Base-by-base conservation (phyloP, 2,113 vertebrate genomes). In the Elephantulus edwardii region DNA sequence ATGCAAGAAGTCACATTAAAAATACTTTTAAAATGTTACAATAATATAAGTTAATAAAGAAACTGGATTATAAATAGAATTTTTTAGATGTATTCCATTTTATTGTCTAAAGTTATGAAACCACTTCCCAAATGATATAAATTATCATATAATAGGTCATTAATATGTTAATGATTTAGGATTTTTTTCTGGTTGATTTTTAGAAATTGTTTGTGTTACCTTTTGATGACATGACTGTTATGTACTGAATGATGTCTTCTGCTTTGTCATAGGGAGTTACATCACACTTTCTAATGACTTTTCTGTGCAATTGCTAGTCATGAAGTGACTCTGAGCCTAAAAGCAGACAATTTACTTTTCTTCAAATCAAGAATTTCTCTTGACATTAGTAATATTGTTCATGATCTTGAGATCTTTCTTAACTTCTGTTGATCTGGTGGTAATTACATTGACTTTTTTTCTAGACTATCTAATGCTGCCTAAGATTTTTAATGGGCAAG, bases 341-440 rank as follows among this genome's bases (percentile, higher is more conserved):
- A 64, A 64, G 56, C 7, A 58, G 56, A 58, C 2, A 28, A 58
- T 58, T 58, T 28, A 22, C 11, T 28, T 10, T 28, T 58, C 24
- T 28, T 60, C 72, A 58, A 77, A 76, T 11, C 70, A 42, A 92
- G 70, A 88, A 33, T 86, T 88, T 86, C 79, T 90, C 93, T 86
- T 83, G 50, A 89, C 88, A 52, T 66, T 19, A 33, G 16, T 64
- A 83, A 68, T 76, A 81, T 48, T 88, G 62, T 74, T 90, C 56
- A 84, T 74, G 86, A 40, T 86, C 50, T 30, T n/a, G 22, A 79
- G 72, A 86, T 48, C 20, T 86, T 62, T 62, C 26, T 60, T 28
- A 86, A n/a, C 40, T 88, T 92, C 80, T 92, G 58, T 89, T 93
- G 79, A 95, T 60, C 78, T 85, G 85, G 94, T 42, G 28, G 70